A percentile compares a stretch with the other conserved stretches of the same genome.
phyloP scores from a whole-genome alignment of 1,140 invertebrate genomes.

The Diprion similis region DNA sequence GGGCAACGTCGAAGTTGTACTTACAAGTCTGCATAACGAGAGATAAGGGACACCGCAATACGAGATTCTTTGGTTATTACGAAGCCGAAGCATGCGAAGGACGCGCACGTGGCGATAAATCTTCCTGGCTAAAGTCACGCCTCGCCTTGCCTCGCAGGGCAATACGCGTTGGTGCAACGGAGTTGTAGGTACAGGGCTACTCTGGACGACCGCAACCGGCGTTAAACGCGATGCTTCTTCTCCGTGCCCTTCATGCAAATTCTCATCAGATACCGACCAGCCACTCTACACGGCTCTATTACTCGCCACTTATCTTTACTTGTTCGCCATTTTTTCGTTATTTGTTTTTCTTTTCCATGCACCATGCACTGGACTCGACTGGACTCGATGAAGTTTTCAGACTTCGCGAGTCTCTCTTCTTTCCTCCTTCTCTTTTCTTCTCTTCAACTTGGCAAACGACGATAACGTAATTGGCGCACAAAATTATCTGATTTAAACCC shows the following conservation, averaged over 20 bases:
- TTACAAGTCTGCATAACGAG: too few relatives aligned
- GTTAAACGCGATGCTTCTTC: background rate
- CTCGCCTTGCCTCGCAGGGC: background rate
- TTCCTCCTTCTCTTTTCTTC: slow-evolving; percentile 8
- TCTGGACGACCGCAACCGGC: background rate
- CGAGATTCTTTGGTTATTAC: background rate
- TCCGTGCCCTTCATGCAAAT: slow-evolving; percentile 34
- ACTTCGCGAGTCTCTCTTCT: slow-evolving; percentile 9
- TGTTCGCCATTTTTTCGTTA: slow-evolving; percentile 13
- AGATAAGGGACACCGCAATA: too few relatives aligned
- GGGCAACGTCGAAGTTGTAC: too few relatives aligned
- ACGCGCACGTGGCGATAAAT: background rate
- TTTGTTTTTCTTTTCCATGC: slow-evolving; percentile 13
- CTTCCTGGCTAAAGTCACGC: background rate
- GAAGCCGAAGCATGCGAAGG: background rate
- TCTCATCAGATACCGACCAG: slow-evolving; percentile 38
- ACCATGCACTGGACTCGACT: background rate
- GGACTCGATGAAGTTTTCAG: slow-evolving; percentile 24
- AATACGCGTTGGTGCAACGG: background rate
- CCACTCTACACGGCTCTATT: slow-evolving; percentile 39
- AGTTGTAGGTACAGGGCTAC: background rate
- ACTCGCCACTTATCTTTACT: slow-evolving; percentile 33
- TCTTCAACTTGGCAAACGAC: background rate
- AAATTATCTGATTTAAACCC: slow-evolving; percentile 45
- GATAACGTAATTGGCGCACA: slow-evolving; percentile 43